A percentile compares a stretch with the other conserved stretches of the same genome.
phyloP scores from a whole-genome alignment of 2,113 vertebrate genomes.

The Balaeniceps rex region DNA sequence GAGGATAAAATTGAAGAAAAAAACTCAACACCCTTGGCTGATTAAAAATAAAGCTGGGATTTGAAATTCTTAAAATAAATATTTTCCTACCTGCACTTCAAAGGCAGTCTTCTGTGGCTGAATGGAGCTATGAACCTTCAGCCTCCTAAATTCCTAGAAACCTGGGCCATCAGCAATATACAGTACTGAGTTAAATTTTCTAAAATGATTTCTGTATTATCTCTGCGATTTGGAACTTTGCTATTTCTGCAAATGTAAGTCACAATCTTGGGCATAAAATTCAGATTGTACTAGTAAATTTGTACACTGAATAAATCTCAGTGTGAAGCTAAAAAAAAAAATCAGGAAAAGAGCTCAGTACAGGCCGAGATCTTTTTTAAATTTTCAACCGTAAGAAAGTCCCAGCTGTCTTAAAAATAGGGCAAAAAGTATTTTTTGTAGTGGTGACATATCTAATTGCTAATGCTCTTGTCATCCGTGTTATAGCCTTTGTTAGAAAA shows the following conservation, averaged over 20 bases:
- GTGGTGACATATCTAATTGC: background rate
- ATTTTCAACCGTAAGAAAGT: background rate
- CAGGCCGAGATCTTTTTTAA: background rate
- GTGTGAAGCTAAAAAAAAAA: background rate
- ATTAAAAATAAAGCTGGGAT: background rate
- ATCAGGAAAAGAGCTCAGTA: background rate
- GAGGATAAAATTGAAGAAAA: background rate
- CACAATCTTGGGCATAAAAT: background rate
- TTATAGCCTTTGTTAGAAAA: background rate
- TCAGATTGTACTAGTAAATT: background rate
- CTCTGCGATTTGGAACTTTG: background rate
- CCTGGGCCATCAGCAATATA: background rate
- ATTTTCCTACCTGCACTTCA: background rate
- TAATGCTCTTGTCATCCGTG: background rate
- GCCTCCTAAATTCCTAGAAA: background rate
- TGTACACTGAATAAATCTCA: background rate
- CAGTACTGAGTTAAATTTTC: background rate
- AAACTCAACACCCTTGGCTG: background rate
- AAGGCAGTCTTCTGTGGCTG: background rate
- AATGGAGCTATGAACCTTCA: background rate
- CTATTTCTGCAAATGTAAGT: background rate
- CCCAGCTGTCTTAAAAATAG: background rate
- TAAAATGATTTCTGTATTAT: background rate
- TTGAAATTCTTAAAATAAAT: background rate
- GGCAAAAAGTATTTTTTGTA: background rate